These are phyloP conservation scores for Pycnomerus fuliginosus DNA, from an alignment of 2,888 invertebrate species.

Conservation along the genomic window DNA sequence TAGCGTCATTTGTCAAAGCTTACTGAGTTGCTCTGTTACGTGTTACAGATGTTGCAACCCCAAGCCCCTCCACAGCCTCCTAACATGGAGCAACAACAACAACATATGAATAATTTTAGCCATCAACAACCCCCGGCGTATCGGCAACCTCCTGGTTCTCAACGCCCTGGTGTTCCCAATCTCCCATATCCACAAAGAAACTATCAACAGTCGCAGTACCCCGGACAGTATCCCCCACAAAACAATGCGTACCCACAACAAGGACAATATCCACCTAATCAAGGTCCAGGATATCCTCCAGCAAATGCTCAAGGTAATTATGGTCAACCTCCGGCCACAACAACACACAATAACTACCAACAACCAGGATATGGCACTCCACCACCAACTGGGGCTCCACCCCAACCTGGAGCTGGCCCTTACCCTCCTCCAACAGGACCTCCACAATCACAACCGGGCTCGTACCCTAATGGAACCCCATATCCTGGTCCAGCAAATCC, in stretches of 20 bases:
- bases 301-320: constrained; percentile 59
- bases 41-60: constrained; percentile 27
- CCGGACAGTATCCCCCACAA: constrained; percentile 66
- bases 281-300: constrained; percentile 66
- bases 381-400: constrained; percentile 43
- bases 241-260: constrained; percentile 67
- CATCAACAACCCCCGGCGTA: constrained; percentile 53
- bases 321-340: constrained; percentile 63
- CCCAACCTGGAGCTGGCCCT: constrained; percentile 38
- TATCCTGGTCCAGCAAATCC: constrained; percentile 43
- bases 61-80: constrained; percentile 45
- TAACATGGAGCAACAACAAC: constrained; percentile 45
- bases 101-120: constrained; percentile 51
- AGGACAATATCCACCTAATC: constrained; percentile 64
- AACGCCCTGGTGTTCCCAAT: constrained; percentile 59
- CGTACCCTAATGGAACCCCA: constrained; percentile 46
- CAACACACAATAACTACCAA: constrained; percentile 59
- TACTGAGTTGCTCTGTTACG: not conserved
- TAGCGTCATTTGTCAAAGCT: no score
- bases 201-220: constrained; percentile 68
- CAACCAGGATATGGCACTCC: constrained; percentile 53
- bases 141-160: constrained; percentile 53
- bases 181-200: constrained; percentile 69
- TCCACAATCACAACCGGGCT: constrained; percentile 43
- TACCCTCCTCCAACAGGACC: constrained; percentile 37